Base-by-base conservation (phyloP, 2,113 vertebrate species). In the Tauraco erythrolophus region DNA sequence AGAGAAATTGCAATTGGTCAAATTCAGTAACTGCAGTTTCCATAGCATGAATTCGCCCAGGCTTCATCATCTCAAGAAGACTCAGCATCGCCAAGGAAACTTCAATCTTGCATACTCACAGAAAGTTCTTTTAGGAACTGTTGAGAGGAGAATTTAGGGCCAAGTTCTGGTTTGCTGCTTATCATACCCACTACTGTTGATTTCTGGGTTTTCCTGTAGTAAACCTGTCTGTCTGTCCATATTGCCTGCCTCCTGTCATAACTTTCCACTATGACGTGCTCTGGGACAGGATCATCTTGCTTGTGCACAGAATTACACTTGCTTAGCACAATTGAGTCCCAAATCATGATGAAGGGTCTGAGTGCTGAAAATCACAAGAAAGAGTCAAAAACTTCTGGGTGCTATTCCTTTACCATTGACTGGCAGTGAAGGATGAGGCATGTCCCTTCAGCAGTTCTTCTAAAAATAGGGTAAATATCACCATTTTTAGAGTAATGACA, bases 21-120 rank as follows among this genome's bases (percentile, higher is more conserved):
- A 19, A 88, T 19, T 70, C 54, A 45, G 45, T 45, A 77, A 48
- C 45, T 61, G n/a, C 30, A 27, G 21, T 61, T 87, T 53, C 16
- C 35, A 53, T 0, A 1, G 50, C 31, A 62, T 31, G 9, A 66
- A 12, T 81, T 89, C 81, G 3, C 17, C 77, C 54, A 71, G 9
- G 12, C 13, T 61, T 31, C 35, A 46, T 82, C 27, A 11, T 62
- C 28, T 68, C 41, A 54, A 62, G 61, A 89, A 69, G 6, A 74
- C 17, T 43, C 35, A 87, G 24, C 19, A 60, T 60, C 28, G 76
- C 13, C 58, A 74, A 61, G 25, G n/a, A 92, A 46, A n/a, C 25
- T 43, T 11, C 10, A 7, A 66, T 75, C 11, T 78, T 0, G 0
- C 14, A 28, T 7, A 57, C 6, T 50, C 35, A 28, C 8, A 21